Base-by-base conservation (phyloP, 2,888 invertebrate genomes). In the Eugnorisma glareosa region DNA sequence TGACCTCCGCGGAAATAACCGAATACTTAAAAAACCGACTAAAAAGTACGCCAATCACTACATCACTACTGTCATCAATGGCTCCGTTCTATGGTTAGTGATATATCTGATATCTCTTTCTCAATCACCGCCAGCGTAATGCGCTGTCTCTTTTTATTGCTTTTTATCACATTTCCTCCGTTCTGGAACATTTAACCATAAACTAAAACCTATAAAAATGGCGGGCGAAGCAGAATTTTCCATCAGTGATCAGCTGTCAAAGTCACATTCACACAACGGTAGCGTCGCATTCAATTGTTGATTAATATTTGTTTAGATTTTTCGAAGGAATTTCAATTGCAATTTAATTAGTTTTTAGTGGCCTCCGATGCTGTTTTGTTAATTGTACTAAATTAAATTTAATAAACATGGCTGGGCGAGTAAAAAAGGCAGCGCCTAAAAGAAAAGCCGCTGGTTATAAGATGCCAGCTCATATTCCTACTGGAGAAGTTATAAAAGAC, bases 401-500 rank as follows among this genome's bases (percentile, higher is more conserved):
- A 63, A 40, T 51, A 59, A 89, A 78, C 84, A 96, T 96, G 96
- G 91, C 92, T 83, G 95, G 93, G 45, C 92, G 93, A 89, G 95
- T 86, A 87, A 96, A 96, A 86, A 91, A 94, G 66, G 94, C 91
- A 43, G 95, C 93, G 59, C 94, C 95, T 24, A 94, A 92, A 88
- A 96, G 94, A 90, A 96, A 94, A 86, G 94, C 95, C 0, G 95
- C 94, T 91, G 96, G 96, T 21, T 97, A 97, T 84, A 96, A 96
- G 88, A 97, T 98, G 95, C 98, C 98, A 6, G 98, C 98, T 84
- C 98, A 98, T 28, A 97, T 99, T 85, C 97, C 98, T 10, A 92
- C 94, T 68, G 99, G 99, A 13, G 98, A 98, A 93, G 94, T 99
- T 73, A 95, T 99, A 59, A 97, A 97, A 59, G 99, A 99, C 94